Percentiles rank a stretch among this genome's conserved stretches.
phyloP scores from a whole-genome alignment of 1,140 invertebrate species.

The Meloidogyne chitwoodi region DNA sequence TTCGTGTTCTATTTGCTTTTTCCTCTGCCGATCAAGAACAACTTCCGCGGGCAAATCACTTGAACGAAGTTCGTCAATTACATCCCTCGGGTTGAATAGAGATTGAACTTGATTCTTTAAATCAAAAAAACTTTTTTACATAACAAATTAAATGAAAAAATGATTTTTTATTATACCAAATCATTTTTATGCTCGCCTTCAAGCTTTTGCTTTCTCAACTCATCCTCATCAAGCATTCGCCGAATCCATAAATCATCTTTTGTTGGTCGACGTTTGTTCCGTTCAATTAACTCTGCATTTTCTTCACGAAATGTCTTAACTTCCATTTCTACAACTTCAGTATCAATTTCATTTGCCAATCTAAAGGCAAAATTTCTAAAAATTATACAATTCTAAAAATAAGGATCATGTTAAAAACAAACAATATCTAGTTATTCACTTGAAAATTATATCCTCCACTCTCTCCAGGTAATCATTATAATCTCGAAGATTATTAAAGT shows the following conservation, averaged over 20 bases:
- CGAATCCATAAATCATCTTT: conserved; percentile 70
- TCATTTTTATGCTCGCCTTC: conserved; percentile 65
- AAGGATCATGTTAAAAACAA: too few relatives aligned
- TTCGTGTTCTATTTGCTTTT: conserved; percentile 69
- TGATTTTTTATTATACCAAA: background rate
- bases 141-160: background rate
- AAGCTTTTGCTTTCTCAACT: conserved; percentile 36
- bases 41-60: conserved; percentile 65
- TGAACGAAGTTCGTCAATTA: conserved; percentile 55
- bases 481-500: conserved; percentile 74
- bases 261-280: conserved; percentile 67
- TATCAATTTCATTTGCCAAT: conserved; percentile 81
- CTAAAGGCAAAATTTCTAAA: conserved; percentile 68
- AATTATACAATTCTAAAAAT: too few relatives aligned
- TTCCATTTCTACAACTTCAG: conserved; percentile 79
- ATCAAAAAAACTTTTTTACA: conserved; percentile 22
- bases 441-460: conserved; percentile 76
- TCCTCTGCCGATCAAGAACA: conserved; percentile 78
- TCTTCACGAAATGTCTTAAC: conserved; percentile 91
- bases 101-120: background rate
- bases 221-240: conserved; percentile 78
- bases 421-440: background rate
- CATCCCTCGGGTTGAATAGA: conserved; percentile 35
- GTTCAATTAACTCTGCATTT: conserved; percentile 82
- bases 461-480: conserved; percentile 89